Conservation (phyloP, 1,140 invertebrate genomes). For the Chironomus tepperi region DNA sequence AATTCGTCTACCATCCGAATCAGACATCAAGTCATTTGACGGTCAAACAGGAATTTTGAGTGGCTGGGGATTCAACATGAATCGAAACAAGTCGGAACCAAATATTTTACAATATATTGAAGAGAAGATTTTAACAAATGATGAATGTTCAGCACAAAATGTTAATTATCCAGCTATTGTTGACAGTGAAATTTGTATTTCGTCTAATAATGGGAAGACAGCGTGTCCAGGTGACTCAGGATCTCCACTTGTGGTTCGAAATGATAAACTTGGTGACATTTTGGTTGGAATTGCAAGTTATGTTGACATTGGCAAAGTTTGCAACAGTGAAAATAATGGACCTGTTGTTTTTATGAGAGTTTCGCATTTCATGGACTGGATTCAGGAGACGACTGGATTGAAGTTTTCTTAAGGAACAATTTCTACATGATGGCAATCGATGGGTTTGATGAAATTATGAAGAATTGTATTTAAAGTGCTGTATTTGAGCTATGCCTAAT, state of each 20-base stretch:
- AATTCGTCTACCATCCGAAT: not conserved
- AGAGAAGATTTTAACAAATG: not conserved
- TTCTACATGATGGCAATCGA: no score
- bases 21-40: not conserved
- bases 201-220: not conserved
- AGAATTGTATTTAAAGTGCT: no score
- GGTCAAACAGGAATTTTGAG: not conserved
- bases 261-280: not conserved
- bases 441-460: no score
- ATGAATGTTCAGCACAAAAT: not conserved
- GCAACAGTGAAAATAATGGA: not conserved
- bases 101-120: not conserved
- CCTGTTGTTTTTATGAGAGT: not conserved
- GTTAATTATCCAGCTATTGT: not conserved
- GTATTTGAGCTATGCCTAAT: no score
- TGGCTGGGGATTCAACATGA: not conserved
- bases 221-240: not conserved
- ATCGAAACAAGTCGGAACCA: not conserved
- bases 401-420: not conserved
- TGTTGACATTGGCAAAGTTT: not conserved
- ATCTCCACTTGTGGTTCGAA: not conserved
- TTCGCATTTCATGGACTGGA: not conserved
- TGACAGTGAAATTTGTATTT: not conserved
- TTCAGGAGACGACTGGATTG: not conserved
- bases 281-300: not conserved